These are phyloP conservation scores for Lepus europaeus DNA, from an alignment of 2,113 vertebrate species.

Conservation along the genomic window DNA sequence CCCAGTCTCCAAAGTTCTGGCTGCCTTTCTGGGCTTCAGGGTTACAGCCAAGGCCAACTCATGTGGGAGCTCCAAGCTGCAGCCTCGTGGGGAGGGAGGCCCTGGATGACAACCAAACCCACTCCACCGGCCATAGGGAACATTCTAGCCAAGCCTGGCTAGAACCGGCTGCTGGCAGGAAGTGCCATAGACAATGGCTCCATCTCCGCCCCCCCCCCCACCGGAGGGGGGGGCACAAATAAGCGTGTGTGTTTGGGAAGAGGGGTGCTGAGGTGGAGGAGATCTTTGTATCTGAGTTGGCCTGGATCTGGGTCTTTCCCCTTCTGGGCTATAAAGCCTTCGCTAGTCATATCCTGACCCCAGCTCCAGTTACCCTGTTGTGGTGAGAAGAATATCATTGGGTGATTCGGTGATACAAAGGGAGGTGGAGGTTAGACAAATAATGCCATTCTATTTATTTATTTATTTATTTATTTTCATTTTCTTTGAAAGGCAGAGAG, in stretches of 20 bases:
- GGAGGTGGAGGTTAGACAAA: not conserved
- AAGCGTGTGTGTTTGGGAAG: not conserved
- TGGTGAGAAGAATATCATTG: not conserved
- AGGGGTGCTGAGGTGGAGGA: no score
- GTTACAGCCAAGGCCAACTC: not conserved
- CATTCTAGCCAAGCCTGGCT: not conserved
- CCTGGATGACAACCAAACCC: not conserved
- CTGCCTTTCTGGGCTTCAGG: not conserved
- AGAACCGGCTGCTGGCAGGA: not conserved
- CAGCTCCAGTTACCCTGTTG: not conserved
- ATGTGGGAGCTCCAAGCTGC: not conserved
- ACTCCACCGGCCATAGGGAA: not conserved
- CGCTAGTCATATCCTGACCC: not conserved
- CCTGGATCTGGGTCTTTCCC: not conserved
- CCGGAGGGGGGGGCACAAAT: accelerated
- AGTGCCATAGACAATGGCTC: not conserved
- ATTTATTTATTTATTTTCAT: no score
- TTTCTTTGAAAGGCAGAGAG: no score
- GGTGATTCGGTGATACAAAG: not conserved
- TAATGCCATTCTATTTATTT: not conserved
- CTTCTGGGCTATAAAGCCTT: not conserved
- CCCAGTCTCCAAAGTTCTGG: not conserved
- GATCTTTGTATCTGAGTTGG: not conserved
- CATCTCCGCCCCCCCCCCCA: no score
- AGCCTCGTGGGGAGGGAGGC: not conserved